Evolutionary conservation across 2,113 vertebrate genomes (phyloP), one percentile per base, ranked within the genome.

Genomic region (Thamnaconus septentrionalis): DNA sequence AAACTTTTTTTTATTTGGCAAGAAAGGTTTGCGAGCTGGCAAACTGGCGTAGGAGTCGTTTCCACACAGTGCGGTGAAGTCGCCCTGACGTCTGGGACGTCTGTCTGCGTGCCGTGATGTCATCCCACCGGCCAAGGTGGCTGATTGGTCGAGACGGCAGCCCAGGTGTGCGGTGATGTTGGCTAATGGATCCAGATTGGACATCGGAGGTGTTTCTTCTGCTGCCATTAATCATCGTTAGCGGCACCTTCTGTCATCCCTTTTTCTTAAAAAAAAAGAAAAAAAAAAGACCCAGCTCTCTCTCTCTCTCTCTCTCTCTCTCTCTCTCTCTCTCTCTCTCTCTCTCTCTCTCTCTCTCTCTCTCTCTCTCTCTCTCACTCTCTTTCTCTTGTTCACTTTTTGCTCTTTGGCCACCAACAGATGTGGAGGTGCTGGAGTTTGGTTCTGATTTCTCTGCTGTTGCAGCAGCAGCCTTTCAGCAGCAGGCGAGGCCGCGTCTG

Each of bases 91-190:
- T 31, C 18, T 31, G 18, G 18, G 18, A 31, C 18, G 18, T 31
- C 18, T 50, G 48, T 50, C 48, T 50, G 9, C 18, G 18, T 5
- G 81, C 80, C 78, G 63, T 66, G 73, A 75, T 79, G 83, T 75
- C 81, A 88, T 88, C 5, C 7, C 82, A 82, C 88, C 61, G 77
- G 80, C 75, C 82, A 89, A 83, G 90, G 90, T 82, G 80, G 76
- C 80, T 84, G 86, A 87, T 80, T 86, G 75, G 81, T 80, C 79
- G 73, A 75, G 71, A 80, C 80, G 84, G 71, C 78, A 80, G 69
- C 63, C 64, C 67, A 76, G 70, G 66, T 85, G 83, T 80, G 69
- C 45, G 68, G 46, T 85, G 85, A 87, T 85, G 74, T 79, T 83
- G 75, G 80, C 74, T 86, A 87, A 90, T 85, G 64, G 72, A 56